These are phyloP conservation scores for Psettodes erumei DNA, from an alignment of 2,113 vertebrate species.

Conservation along the genomic window DNA sequence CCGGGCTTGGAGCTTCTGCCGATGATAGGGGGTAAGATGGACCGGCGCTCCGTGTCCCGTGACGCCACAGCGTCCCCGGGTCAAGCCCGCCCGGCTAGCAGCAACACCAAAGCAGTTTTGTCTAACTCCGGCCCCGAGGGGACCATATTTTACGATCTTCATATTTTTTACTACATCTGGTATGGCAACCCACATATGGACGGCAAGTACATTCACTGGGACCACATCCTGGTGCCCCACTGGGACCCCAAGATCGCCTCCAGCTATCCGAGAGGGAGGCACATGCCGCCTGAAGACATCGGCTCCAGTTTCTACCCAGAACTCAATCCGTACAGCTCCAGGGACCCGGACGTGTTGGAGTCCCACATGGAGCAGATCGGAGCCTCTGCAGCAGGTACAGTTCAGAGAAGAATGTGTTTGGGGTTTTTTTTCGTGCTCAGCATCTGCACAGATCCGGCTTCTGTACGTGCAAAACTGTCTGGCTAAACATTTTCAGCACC, in stretches of 20 bases:
- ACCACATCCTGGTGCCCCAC: slow-evolving; percentile 91
- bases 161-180: slow-evolving; percentile 92
- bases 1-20: slow-evolving; percentile 80
- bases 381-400: slow-evolving; percentile 88
- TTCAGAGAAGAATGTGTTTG: slow-evolving; percentile 29
- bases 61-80: slow-evolving; percentile 65
- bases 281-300: slow-evolving; percentile 89
- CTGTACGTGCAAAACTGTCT: neutral
- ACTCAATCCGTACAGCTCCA: slow-evolving; percentile 89
- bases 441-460: slow-evolving; percentile 7
- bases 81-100: slow-evolving; percentile 61
- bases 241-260: slow-evolving; percentile 94
- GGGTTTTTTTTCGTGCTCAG: slow-evolving; percentile 7
- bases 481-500: slow-evolving; percentile 68
- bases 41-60: slow-evolving; percentile 74
- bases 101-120: slow-evolving; percentile 74
- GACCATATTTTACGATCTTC: slow-evolving; percentile 87
- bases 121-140: slow-evolving; percentile 79
- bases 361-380: slow-evolving; percentile 90
- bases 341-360: slow-evolving; percentile 87
- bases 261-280: slow-evolving; percentile 90
- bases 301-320: slow-evolving; percentile 91
- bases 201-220: slow-evolving; percentile 88
- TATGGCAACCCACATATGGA: slow-evolving; percentile 86
- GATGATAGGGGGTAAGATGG: slow-evolving; percentile 72